Percentiles rank a stretch among this genome's conserved stretches.
Conservation (phyloP, 2,113 vertebrate species). For the Chlorocebus sabaeus region DNA sequence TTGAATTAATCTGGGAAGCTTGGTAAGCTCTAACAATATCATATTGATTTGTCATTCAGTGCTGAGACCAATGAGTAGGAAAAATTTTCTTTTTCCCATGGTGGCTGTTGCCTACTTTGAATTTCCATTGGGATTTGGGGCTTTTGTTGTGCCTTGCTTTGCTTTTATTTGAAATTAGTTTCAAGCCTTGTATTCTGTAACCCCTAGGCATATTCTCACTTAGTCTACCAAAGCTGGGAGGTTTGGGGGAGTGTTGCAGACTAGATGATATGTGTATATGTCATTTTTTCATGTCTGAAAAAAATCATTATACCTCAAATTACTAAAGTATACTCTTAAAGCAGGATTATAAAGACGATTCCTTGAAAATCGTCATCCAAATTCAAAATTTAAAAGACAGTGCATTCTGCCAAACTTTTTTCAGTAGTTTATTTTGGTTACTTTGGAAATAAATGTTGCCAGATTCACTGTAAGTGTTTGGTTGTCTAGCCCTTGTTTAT, state of each 20-base stretch:
- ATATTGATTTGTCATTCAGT: conserved; percentile 12
- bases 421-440: neutral
- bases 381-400: neutral
- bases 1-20: conserved; percentile 32
- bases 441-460: conserved; percentile 11
- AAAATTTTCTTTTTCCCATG: neutral
- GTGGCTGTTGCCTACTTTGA: conserved; percentile 1
- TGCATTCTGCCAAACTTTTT: neutral
- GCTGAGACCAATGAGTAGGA: neutral
- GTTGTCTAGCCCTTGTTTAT: neutral
- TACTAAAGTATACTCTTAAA: neutral
- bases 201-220: conserved; percentile 3
- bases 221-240: neutral
- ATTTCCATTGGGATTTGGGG: neutral
- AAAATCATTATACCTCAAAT: neutral
- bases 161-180: neutral
- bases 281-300: neutral
- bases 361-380: conserved; percentile 25
- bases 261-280: neutral
- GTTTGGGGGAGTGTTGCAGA: neutral
- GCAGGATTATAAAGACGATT: neutral
- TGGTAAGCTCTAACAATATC: neutral
- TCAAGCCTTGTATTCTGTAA: conserved; percentile 21
- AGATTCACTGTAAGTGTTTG: neutral
- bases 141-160: conserved; percentile 27